Evolutionary conservation across 64 coral and sea anemone genomes (phyloP).

Genomic region (Montipora capricornis): DNA sequence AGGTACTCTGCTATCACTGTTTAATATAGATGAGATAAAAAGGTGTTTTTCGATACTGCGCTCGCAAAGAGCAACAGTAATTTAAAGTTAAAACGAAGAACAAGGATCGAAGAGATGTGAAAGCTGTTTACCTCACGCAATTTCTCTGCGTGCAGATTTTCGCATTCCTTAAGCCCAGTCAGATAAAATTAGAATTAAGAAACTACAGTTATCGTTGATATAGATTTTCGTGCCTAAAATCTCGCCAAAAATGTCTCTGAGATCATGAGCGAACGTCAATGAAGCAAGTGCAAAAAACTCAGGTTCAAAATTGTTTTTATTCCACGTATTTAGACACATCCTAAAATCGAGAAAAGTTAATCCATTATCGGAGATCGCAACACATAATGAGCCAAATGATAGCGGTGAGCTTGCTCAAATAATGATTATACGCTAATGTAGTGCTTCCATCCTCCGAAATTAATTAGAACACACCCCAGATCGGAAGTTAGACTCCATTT

Average conservation of each 20-base stretch:
- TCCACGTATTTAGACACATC: not conserved
- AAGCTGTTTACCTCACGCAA: slow-evolving; percentile 32
- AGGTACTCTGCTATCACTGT: slow-evolving; percentile 47
- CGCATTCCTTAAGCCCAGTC: not conserved
- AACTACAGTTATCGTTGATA: too few species aligned
- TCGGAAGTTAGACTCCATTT: slow-evolving; percentile 50
- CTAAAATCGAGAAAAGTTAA: not conserved
- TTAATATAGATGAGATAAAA: slow-evolving; percentile 47
- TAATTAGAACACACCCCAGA: slow-evolving; percentile 15
- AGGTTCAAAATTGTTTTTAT: not conserved
- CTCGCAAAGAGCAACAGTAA: slow-evolving; percentile 22
- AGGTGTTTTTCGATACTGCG: slow-evolving; percentile 42
- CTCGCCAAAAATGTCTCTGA: not conserved
- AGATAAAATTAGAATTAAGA: too few species aligned
- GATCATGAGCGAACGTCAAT: not conserved
- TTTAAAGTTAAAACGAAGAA: not conserved
- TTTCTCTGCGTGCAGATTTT: not conserved
- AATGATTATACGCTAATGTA: not conserved
- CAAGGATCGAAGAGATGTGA: slow-evolving; percentile 7
- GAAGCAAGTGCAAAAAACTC: not conserved
- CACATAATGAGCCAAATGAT: slow-evolving; percentile 7
- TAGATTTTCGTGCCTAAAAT: not conserved
- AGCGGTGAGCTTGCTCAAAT: slow-evolving; percentile 4
- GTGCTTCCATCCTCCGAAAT: not conserved
- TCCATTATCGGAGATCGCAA: slow-evolving; percentile 28